Evolutionary conservation across 2,113 vertebrate genomes (phyloP).

Genomic region (Dendropsophus ebraccatus): DNA sequence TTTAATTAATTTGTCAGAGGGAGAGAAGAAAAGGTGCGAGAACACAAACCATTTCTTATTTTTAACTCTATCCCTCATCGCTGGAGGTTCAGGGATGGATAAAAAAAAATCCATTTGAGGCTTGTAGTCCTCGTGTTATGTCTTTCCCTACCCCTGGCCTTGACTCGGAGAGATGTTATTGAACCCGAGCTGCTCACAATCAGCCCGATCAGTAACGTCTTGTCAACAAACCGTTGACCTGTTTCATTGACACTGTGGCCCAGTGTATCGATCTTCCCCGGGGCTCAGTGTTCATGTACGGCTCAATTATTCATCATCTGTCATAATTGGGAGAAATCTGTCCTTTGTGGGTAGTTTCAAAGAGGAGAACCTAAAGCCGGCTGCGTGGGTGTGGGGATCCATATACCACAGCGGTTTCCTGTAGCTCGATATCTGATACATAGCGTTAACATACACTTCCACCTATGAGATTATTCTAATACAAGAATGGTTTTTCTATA

Average conservation of each 20-base stretch:
- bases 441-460: neutral
- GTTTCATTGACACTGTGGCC: slow-evolving; percentile 41
- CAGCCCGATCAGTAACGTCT: slow-evolving; percentile 33
- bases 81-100: slow-evolving; percentile 29
- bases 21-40: neutral
- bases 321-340: slow-evolving; percentile 49
- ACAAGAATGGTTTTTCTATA: neutral
- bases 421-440: neutral
- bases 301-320: slow-evolving; percentile 56
- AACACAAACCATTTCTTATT: slow-evolving; percentile 39
- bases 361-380: neutral
- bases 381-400: neutral
- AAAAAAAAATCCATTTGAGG: slow-evolving; percentile 2
- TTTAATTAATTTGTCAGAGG: slow-evolving; percentile 28
- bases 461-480: neutral
- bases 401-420: neutral
- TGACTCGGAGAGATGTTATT: neutral
- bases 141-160: slow-evolving; percentile 18
- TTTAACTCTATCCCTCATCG: slow-evolving; percentile 26
- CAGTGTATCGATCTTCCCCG: slow-evolving; percentile 26
- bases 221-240: slow-evolving; percentile 45
- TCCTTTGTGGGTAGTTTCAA: slow-evolving; percentile 6
- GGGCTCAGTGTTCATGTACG: slow-evolving; percentile 33
- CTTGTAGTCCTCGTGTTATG: neutral
- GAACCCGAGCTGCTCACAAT: slow-evolving; percentile 18